Evolutionary conservation across 2,797 vertebrate genomes (phyloP), one percentile per base, ranked within the genome.

Genomic region (Gobio occitaniae): DNA sequence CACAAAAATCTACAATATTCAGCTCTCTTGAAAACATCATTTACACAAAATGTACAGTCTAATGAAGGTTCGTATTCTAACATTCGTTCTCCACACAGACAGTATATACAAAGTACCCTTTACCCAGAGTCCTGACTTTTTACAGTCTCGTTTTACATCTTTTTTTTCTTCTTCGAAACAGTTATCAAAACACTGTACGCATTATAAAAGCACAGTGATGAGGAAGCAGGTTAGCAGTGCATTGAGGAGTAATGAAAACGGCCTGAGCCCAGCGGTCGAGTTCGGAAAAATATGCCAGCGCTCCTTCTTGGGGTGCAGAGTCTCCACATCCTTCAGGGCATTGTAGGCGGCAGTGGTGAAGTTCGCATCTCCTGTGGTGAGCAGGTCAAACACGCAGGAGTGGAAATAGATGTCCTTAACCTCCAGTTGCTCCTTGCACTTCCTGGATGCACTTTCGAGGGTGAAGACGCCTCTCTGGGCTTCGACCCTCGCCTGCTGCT

Each of bases 321-420:
- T 96, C 91, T 97, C 96, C 93, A 99, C 95, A 78, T 99, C 98
- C 90, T 96, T 96, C 93, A 96, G 95, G 86, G 98, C 98, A 38
- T 96, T 97, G 92, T 96, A 95, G 61, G 98, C 98, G 0, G 98
- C 97, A 7, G 96, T 94, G 0, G 97, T 97, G 92, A 99, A 99
- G 93, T 98, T 99, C 84, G 95, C 94, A 1, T 99, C 98, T 0
- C 98, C 98, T 0, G 98, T 99, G 93, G 98, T 99, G 88, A 99
- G 96, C 10, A 99, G 95, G 91, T 99, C 98, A 74, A 99, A 99
- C 63, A 99, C 95, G 19, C 98, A 99, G 0, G 98, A 99, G 90
- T 98, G 94, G 92, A 97, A 99, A 86, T 99, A 99, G 91, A 99
- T 97, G 95, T 99, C 98, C 90, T 94, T 95, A 90, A 97, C 93